phyloP scores from a whole-genome alignment of 2,888 invertebrate species.

The Macroteleia sp. region DNA sequence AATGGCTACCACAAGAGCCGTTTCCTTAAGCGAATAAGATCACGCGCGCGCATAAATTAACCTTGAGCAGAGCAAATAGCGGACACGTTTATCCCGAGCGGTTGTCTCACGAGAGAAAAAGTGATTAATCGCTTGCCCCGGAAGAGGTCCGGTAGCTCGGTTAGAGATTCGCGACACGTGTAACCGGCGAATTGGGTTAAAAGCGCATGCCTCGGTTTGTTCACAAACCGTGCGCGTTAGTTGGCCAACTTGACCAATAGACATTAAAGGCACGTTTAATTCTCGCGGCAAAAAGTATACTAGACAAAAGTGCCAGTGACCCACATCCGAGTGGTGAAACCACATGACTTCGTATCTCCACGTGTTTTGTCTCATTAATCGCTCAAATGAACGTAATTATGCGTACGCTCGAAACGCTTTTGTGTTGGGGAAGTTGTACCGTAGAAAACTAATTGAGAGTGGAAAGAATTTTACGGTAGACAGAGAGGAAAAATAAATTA shows the following conservation, averaged over 20 bases:
- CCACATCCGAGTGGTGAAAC: conserved; percentile 60
- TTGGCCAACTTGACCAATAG: conserved; percentile 65
- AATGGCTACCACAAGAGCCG: background rate
- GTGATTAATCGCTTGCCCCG: conserved; percentile 9
- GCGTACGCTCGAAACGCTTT: background rate
- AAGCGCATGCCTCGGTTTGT: conserved; percentile 35
- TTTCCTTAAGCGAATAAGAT: conserved; percentile 15
- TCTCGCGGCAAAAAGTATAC: conserved; percentile 31
- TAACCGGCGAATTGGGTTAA: conserved; percentile 71
- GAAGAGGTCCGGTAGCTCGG: conserved; percentile 47
- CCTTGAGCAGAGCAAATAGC: background rate
- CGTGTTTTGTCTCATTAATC: conserved; percentile 48
- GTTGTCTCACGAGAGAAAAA: background rate
- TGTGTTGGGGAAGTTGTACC: too few relatives aligned
- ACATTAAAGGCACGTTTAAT: conserved; percentile 21
- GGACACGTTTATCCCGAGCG: too few relatives aligned
- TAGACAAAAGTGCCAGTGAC: conserved; percentile 73
- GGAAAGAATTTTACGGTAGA: too few relatives aligned
- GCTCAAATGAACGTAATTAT: conserved; percentile 27
- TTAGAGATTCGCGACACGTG: conserved; percentile 62
- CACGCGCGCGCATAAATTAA: conserved; percentile 22
- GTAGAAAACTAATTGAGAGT: too few relatives aligned
- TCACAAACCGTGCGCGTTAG: background rate
- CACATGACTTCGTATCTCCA: conserved; percentile 32
- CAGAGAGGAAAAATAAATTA: too few relatives aligned